Base-by-base conservation (phyloP, 1,140 invertebrate species). In the Brachionus koreanus region DNA sequence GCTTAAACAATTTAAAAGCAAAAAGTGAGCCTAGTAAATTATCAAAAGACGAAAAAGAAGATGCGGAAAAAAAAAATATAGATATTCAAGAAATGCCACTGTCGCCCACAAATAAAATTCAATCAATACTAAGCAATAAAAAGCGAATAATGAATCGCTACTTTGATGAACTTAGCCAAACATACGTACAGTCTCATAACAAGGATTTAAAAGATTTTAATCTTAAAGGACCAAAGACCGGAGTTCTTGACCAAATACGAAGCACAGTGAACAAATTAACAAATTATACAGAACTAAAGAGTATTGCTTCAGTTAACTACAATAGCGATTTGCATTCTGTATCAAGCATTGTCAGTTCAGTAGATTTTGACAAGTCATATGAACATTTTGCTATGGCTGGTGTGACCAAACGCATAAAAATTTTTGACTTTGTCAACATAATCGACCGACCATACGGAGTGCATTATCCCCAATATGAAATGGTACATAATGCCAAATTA, bases 381-480 rank as follows among this genome's bases (percentile, higher is more conserved):
- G 95, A 98, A 89, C 95, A 93, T 88, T 97, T 98, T 89, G 96
- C 95, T 0, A 96, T 98, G 84, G 96, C 95, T 52, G 96, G 96
- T 13, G 95, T 98, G 1, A 97, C 95, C 0, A 97, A 96, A 86
- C 92, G 94, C 82, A 98, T 98, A 43, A 84, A 88, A 87, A 86
- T 90, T 19, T 91, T 95, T 90, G 95, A 98, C 86, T 98, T 95
- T 88, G 91, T 92, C 35, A 91, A 91, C 67, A 94, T 97, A 12
- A 92, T 97, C 65, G 90, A 93, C 46, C 94, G 95, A 86, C 90
- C 91, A 0, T 92, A 94, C 10, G 94, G 95, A 86, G 93, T 96
- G 84, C 95, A 98, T 89, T 97, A 96, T 89, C 95, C 96, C 0
- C 92, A 93, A 83, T 91, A 93, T 7, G 95, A 98, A 88, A 96